A percentile compares a stretch with the other conserved stretches of the same genome.
phyloP scores from a whole-genome alignment of 2,797 vertebrate species.

The Scyliorhinus canicula region DNA sequence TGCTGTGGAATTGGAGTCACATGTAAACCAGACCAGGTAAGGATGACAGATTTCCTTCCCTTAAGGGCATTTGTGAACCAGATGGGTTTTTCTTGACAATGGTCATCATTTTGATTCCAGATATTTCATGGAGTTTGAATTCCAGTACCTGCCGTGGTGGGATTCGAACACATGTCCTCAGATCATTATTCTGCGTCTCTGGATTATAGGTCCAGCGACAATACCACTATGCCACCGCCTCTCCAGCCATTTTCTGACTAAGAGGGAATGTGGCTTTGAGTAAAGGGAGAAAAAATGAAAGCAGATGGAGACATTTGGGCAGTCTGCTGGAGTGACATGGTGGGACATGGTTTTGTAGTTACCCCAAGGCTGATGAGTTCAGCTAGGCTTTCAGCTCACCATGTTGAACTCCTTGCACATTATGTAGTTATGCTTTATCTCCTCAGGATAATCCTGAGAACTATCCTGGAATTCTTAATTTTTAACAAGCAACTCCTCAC shows the following conservation, averaged over 20 bases:
- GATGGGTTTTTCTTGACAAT: too few relatives aligned
- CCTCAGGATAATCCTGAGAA: not conserved
- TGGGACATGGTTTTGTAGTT: not conserved
- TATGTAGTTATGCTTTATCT: not conserved
- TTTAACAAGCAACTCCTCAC: not conserved
- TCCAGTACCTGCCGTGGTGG: too few relatives aligned
- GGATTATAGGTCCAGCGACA: too few relatives aligned
- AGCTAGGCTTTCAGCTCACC: not conserved
- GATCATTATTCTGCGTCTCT: too few relatives aligned
- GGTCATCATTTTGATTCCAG: too few relatives aligned
- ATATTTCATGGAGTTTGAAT: too few relatives aligned
- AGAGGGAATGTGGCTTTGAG: not conserved
- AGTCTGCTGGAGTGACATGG: not conserved
- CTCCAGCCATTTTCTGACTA: not conserved
- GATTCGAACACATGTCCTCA: too few relatives aligned
- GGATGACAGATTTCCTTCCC: too few relatives aligned
- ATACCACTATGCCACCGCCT: too few relatives aligned
- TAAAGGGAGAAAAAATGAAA: not conserved
- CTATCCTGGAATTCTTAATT: not conserved
- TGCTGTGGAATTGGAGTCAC: too few relatives aligned
- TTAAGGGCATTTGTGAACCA: too few relatives aligned
- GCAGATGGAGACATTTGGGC: not conserved
- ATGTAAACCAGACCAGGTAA: too few relatives aligned
- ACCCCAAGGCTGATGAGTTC: not conserved
- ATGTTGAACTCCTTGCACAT: not conserved